A percentile compares a stretch with the other conserved stretches of the same genome.
Conservation (phyloP, 2,797 vertebrate genomes). For the Sebastes aleutianus region DNA sequence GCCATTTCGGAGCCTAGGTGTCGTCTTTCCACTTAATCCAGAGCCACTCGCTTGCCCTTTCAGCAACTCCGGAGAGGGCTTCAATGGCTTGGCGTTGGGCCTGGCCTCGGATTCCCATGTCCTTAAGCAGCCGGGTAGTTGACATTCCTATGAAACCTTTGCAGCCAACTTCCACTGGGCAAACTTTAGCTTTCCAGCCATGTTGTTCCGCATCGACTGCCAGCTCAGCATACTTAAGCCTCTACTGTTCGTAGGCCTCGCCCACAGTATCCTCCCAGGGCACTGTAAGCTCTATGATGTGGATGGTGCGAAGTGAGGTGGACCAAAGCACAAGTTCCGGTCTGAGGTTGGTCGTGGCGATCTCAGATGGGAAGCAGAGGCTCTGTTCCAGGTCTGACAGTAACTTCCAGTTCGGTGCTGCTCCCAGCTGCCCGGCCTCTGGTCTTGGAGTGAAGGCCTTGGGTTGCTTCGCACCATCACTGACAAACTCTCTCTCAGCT, state of each 20-base stretch:
- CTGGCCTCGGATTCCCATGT: not conserved
- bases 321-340: fast-evolving
- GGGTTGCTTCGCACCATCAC: too few species aligned
- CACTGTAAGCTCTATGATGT: not conserved
- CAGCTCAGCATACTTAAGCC: too few species aligned
- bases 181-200: not conserved
- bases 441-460: too few species aligned
- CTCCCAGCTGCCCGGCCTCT: not conserved
- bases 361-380: not conserved
- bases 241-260: not conserved
- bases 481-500: too few species aligned
- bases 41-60: not conserved
- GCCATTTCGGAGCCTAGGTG: not conserved
- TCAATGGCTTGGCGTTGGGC: not conserved
- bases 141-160: not conserved
- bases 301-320: not conserved
- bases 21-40: not conserved
- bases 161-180: not conserved
- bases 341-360: too few species aligned
- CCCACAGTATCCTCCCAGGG: not conserved
- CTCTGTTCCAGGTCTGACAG: not conserved
- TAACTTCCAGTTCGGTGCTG: not conserved
- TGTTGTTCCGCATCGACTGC: too few species aligned
- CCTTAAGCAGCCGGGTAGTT: not conserved
- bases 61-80: not conserved